Evolutionary conservation across 2,888 invertebrate species (phyloP), one percentile per base, ranked within the genome.

Genomic region (Argyresthia albistria): DNA sequence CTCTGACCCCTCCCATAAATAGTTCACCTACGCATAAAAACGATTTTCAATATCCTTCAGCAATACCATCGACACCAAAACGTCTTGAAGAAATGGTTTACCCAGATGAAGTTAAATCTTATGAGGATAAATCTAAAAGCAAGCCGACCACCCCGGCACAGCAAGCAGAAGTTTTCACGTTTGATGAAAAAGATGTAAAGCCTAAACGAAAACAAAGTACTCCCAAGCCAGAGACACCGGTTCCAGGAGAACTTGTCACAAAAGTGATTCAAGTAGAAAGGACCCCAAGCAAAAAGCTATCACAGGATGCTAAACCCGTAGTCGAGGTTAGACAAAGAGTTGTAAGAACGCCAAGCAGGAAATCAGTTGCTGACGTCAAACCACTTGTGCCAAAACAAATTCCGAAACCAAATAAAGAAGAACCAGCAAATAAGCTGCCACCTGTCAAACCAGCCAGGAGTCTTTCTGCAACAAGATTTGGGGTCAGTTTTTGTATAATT

Each of bases 391-490:
- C 55, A 6, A 80, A 73, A 63, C 78, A 69, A 61, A 54, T 58
- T 37, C 35, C 8, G n/a, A 42, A 42, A 57, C 58, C 57, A 12
- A 53, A 53, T 43, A 76, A 73, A 60, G 66, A 61, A 56, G 86
- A 88, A 64, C 57, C 62, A 54, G 75, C 76, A 61, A 68, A 60
- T 56, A 80, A 72, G 64, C 64, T 69, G 16, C 80, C 86, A 52
- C 88, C 88, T 45, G 72, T 87, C 43, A 88, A 88, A 69, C 88
- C 88, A 55, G 83, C 82, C 55, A 68, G 88, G 62, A 87, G 87
- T 62, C 88, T 87, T 75, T 87, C 88, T 50, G 80, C 86, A 59
- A 73, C 83, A 59, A 80, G 87, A 77, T 70, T 86, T 61, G 83
- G 77, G 86, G 87, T 87, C 82, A 84, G 87, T 86, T 25, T 25